phyloP scores from a whole-genome alignment of 1,140 invertebrate species.

The Diorhabda sublineata region DNA sequence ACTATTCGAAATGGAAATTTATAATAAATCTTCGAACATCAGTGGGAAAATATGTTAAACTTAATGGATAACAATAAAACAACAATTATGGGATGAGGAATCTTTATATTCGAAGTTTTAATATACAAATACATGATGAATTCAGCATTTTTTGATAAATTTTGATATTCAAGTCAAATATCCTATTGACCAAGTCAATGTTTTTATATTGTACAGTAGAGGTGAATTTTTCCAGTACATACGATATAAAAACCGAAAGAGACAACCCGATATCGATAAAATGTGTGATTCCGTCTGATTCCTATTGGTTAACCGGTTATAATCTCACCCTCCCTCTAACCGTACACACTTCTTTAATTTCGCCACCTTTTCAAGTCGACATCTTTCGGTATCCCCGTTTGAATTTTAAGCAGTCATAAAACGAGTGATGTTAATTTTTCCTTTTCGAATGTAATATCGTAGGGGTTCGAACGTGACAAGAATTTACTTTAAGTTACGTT shows the following conservation, averaged over 20 bases:
- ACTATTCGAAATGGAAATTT: too few relatives aligned
- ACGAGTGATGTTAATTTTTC: conserved; percentile 46
- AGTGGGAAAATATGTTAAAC: too few relatives aligned
- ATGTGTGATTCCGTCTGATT: neutral
- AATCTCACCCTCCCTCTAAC: neutral
- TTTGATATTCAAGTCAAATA: too few relatives aligned
- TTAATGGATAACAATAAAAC: too few relatives aligned
- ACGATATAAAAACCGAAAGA: neutral
- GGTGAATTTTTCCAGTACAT: neutral
- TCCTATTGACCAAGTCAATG: too few relatives aligned
- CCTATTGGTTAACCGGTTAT: conserved; percentile 9
- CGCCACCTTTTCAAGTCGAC: conserved; percentile 30
- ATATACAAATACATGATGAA: too few relatives aligned
- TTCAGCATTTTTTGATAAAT: too few relatives aligned
- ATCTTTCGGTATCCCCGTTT: conserved; percentile 37
- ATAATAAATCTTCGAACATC: too few relatives aligned
- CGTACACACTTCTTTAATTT: conserved; percentile 26
- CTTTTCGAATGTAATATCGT: conserved; percentile 44
- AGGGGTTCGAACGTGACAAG: conserved; percentile 35
- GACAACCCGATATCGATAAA: conserved; percentile 2
- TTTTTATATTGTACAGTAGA: neutral
- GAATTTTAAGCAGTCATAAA: conserved; percentile 48
- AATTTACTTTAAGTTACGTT: conserved; percentile 24
- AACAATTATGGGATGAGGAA: too few relatives aligned
- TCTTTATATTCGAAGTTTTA: too few relatives aligned